Evolutionary conservation across 2,113 vertebrate genomes (phyloP).

Genomic region (Sylvia atricapilla): DNA sequence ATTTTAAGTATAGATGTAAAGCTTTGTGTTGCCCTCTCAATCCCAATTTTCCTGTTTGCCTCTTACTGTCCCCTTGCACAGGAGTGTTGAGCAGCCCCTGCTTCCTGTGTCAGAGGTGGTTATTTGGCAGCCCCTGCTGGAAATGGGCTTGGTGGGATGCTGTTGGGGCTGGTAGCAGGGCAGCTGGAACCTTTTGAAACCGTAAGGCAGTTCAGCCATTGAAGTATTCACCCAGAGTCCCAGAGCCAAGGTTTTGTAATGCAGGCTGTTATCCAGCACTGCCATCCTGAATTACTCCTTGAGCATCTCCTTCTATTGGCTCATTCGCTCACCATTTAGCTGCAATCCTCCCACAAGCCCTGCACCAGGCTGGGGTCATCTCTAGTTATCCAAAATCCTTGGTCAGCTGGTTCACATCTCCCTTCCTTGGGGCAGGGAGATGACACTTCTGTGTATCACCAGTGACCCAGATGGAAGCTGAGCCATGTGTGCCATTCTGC

Average conservation of each 20-base stretch:
- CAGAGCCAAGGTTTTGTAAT: neutral
- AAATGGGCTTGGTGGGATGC: neutral
- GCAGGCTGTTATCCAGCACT: neutral
- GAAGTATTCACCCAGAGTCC: neutral
- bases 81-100: neutral
- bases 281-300: neutral
- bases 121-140: neutral
- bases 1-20: neutral
- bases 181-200: neutral
- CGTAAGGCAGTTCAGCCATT: neutral
- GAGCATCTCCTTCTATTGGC: neutral
- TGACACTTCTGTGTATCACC: neutral
- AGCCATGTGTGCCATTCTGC: rapidly evolving
- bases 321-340: neutral
- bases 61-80: neutral
- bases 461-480: neutral
- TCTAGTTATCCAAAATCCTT: neutral
- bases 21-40: neutral
- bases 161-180: neutral
- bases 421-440: neutral
- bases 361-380: neutral
- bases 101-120: neutral
- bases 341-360: neutral
- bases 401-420: neutral
- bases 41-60: neutral